These are phyloP conservation scores for Spodoptera littoralis DNA, from an alignment of 2,888 invertebrate genomes.

Conservation along the genomic window DNA sequence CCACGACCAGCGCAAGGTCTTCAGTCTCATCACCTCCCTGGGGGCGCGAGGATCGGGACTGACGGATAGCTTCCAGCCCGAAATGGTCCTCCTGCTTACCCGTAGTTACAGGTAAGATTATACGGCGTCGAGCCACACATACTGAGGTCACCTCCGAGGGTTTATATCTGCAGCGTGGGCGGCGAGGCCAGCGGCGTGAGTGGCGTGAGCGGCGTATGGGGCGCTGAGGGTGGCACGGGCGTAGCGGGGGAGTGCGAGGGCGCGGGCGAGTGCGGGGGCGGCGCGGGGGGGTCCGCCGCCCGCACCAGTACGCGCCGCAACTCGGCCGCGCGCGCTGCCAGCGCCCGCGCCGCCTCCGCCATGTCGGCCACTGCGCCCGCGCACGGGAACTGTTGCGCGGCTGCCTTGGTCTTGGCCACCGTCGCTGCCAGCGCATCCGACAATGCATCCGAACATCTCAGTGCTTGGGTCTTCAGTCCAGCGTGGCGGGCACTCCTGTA, in stretches of 20 bases:
- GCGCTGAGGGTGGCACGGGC: slow-evolving; percentile 76
- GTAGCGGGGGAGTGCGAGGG: slow-evolving; percentile 75
- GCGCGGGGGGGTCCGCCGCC: slow-evolving; percentile 88
- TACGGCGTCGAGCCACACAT: slow-evolving; percentile 27
- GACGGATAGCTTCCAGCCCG: slow-evolving; percentile 18
- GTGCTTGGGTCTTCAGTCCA: slow-evolving; percentile 92
- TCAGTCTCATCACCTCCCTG: slow-evolving; percentile 17
- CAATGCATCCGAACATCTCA: slow-evolving; percentile 93
- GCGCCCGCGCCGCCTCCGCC: slow-evolving; percentile 96
- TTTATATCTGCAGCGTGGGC: slow-evolving; percentile 79
- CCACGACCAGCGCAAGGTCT: slow-evolving; percentile 16
- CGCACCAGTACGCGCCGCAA: slow-evolving; percentile 93
- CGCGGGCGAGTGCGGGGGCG: slow-evolving; percentile 69
- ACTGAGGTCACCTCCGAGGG: slow-evolving; percentile 12
- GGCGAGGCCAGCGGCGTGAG: slow-evolving; percentile 67
- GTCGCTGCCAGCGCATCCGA: slow-evolving; percentile 94
- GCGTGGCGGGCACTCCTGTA: slow-evolving; percentile 92
- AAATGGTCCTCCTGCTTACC: slow-evolving; percentile 3
- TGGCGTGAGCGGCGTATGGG: slow-evolving; percentile 77
- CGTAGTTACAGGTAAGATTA: slow-evolving; percentile 1
- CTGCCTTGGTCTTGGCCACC: slow-evolving; percentile 96
- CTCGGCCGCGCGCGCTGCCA: slow-evolving; percentile 95
- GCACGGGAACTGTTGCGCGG: slow-evolving; percentile 97
- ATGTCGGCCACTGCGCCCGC: slow-evolving; percentile 97
- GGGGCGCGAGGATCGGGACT: slow-evolving; percentile 9